Base-by-base conservation (phyloP, 1,140 invertebrate genomes). In the Scaptodrosophila lebanonensis region DNA sequence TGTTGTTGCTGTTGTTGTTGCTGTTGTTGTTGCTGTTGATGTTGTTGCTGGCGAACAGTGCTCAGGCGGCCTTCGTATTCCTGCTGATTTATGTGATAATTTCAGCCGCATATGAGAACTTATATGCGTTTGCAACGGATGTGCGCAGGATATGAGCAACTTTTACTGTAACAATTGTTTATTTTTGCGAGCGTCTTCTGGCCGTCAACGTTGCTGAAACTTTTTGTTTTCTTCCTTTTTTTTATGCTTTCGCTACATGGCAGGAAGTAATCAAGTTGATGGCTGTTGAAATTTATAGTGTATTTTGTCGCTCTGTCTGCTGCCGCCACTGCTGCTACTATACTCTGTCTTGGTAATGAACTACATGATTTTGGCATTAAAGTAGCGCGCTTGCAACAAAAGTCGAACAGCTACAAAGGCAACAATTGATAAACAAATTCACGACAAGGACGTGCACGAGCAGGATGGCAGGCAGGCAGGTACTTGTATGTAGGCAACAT, bases 61-160 rank as follows among this genome's bases (percentile, higher is more conserved):
- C n/a, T n/a, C n/a, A n/a, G n/a, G n/a, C n/a, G n/a, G n/a, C n/a
- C n/a, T n/a, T n/a, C n/a, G n/a, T n/a, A n/a, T n/a, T n/a, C n/a
- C n/a, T n/a, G n/a, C 68, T 82, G 75, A 82, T 82, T 82, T 82
- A 82, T 82, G 75, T 82, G 75, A 83, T 82, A 82, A 82, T 82
- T 83, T 73, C 66, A 63, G 59, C 62, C 67, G 22, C 35, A 73
- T 33, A 48, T 63, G 49, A 38, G 18, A 51, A 15, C 66, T 75
- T 65, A 75, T 83, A 83, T 83, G 75, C 76, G 62, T 82, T 70
- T 35, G 50, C 67, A 36, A 54, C 76, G 75, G 75, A 82, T 75
- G 75, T 68, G 69, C 67, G 50, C 69, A 69, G 76, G 76, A 82
- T 82, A 82, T 83, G 76, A 83, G 66, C 76, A 73, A 82, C 66